A percentile compares a stretch with the other conserved stretches of the same genome.
phyloP scores from a whole-genome alignment of 2,888 invertebrate species.

The Isotomurus palustris region DNA sequence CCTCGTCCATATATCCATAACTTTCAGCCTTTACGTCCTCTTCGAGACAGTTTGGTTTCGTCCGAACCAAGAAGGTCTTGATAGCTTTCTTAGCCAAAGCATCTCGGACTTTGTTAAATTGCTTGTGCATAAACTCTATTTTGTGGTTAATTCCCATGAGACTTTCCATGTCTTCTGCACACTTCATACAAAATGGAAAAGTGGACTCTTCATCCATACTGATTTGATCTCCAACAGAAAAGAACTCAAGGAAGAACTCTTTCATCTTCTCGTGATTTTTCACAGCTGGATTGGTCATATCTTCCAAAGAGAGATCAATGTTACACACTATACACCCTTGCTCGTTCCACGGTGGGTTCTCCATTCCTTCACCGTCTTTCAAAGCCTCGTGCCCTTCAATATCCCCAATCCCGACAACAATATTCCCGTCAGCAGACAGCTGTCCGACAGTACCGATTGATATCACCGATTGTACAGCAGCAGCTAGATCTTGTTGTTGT shows the following conservation, averaged over 20 bases:
- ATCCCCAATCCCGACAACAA: no score
- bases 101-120: slow-evolving; percentile 42
- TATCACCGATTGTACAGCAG: no score
- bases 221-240: slow-evolving; percentile 36
- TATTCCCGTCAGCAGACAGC: no score
- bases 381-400: no score
- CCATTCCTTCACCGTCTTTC: no score
- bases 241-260: slow-evolving; percentile 39
- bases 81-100: slow-evolving; percentile 40
- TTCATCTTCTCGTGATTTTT: slow-evolving; percentile 27
- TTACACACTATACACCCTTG: slow-evolving; percentile 43
- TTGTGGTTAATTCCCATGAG: slow-evolving; percentile 35
- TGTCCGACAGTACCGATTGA: no score
- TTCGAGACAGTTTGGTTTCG: slow-evolving; percentile 37
- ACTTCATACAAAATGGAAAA: slow-evolving; percentile 36
- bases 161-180: slow-evolving; percentile 34
- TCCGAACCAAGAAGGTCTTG: slow-evolving; percentile 38
- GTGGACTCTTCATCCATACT: slow-evolving; percentile 32
- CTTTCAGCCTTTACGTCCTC: slow-evolving; percentile 28
- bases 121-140: slow-evolving; percentile 42
- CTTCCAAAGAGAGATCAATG: slow-evolving; percentile 25
- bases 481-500: no score
- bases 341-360: slow-evolving; percentile 38
- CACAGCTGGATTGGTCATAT: slow-evolving; percentile 6
- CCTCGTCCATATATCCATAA: slow-evolving; percentile 26